A percentile compares a stretch with the other conserved stretches of the same genome.
Conservation (phyloP, 2,888 invertebrate species). For the Cantharis flavilabris region DNA sequence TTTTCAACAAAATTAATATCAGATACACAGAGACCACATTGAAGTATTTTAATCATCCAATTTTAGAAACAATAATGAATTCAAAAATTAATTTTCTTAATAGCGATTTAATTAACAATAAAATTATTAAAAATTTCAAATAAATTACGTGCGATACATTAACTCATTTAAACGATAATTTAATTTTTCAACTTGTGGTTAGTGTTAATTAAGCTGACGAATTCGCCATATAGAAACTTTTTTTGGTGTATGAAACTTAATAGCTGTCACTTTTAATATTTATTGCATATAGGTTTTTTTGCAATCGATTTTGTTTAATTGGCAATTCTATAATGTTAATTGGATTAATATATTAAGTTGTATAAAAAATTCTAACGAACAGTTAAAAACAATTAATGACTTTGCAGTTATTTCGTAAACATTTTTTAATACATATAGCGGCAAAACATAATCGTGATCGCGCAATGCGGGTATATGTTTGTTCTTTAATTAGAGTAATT, state of each 20-base stretch:
- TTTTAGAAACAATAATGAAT: not conserved
- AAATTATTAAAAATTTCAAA: not conserved
- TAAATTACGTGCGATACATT: not conserved
- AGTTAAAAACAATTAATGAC: not conserved
- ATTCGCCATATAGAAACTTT: not conserved
- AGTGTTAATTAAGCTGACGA: not conserved
- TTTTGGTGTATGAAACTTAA: not conserved
- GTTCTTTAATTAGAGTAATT: constrained; percentile 42
- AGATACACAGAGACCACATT: not conserved
- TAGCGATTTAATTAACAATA: not conserved
- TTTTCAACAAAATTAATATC: not conserved
- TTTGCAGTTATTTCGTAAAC: not conserved
- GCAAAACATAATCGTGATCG: constrained; percentile 20
- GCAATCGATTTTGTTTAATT: not conserved
- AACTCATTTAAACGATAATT: not conserved
- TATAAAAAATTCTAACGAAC: not conserved
- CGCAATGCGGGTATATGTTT: constrained; percentile 32
- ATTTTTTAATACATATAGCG: not conserved
- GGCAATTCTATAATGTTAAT: not conserved
- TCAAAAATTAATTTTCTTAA: not conserved
- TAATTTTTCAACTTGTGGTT: not conserved
- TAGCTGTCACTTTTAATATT: not conserved
- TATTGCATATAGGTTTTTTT: not conserved
- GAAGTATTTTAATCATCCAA: not conserved
- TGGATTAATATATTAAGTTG: not conserved